Evolutionary conservation across 2,888 invertebrate genomes (phyloP).

Genomic region (Theretra japonica): DNA sequence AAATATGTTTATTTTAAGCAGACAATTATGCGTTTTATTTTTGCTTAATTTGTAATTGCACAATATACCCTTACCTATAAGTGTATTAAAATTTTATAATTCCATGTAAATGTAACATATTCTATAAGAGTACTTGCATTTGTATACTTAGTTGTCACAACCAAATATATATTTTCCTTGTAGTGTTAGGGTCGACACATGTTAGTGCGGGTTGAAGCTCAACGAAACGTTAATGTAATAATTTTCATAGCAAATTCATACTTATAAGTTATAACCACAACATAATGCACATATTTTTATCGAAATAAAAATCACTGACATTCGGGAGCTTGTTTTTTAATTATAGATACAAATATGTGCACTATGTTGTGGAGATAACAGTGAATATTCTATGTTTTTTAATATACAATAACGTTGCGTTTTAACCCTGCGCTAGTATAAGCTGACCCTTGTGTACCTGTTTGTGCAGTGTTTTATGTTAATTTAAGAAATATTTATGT

Average conservation of each 20-base stretch:
- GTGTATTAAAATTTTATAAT: background rate
- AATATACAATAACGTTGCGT: too few species aligned
- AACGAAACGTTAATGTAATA: background rate
- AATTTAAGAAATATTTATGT: background rate
- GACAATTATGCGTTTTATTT: background rate
- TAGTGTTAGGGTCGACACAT: background rate
- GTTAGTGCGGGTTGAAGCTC: background rate
- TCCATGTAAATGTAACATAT: background rate
- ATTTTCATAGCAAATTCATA: too few species aligned
- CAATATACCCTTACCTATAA: background rate
- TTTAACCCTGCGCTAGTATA: too few species aligned
- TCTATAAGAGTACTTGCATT: constrained; percentile 15
- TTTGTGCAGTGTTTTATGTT: background rate
- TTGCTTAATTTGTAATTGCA: background rate
- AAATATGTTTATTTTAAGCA: background rate
- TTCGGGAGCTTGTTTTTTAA: too few species aligned
- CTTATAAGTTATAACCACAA: too few species aligned
- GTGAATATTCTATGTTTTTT: too few species aligned
- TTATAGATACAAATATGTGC: too few species aligned
- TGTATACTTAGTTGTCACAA: background rate
- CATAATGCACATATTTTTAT: too few species aligned
- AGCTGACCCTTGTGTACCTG: too few species aligned
- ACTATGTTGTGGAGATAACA: too few species aligned
- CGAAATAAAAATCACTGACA: too few species aligned
- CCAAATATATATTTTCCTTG: background rate